Conservation (phyloP, 2,888 invertebrate genomes). For the Mayetiola destructor region DNA sequence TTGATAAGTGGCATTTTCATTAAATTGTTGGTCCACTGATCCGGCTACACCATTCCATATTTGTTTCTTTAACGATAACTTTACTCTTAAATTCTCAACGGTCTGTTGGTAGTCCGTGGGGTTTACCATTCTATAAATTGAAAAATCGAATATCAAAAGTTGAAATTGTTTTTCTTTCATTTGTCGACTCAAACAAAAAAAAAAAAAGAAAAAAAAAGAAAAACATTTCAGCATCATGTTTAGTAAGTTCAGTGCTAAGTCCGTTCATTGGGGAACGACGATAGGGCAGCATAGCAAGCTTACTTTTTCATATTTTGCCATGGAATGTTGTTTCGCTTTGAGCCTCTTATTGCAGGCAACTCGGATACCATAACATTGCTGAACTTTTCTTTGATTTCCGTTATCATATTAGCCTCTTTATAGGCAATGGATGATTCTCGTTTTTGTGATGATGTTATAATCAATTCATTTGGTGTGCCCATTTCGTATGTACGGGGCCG, state of each 20-base stretch:
- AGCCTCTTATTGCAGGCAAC: slow-evolving; percentile 23
- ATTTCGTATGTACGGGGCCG: slow-evolving; percentile 14
- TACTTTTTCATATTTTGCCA: slow-evolving; percentile 31
- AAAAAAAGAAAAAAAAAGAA: slow-evolving; percentile 1
- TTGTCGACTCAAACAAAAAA: slow-evolving; percentile 16
- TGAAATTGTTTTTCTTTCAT: too few species aligned
- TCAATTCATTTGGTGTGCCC: not conserved
- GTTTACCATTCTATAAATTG: not conserved
- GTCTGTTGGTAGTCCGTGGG: slow-evolving; percentile 15
- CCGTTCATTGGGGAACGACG: too few species aligned
- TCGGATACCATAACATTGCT: slow-evolving; percentile 19
- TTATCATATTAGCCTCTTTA: not conserved
- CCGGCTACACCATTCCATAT: slow-evolving; percentile 54
- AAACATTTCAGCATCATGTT: too few species aligned
- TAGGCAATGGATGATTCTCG: not conserved
- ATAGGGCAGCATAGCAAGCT: not conserved
- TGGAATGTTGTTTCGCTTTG: slow-evolving; percentile 29
- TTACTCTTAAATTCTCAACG: slow-evolving; percentile 40
- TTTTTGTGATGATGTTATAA: slow-evolving; percentile 4
- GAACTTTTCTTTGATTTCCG: not conserved
- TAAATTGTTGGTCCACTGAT: slow-evolving; percentile 26
- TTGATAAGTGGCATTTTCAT: slow-evolving; percentile 20
- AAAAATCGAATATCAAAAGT: not conserved
- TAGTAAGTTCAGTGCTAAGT: too few species aligned
- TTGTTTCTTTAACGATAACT: slow-evolving; percentile 53